phyloP scores from a whole-genome alignment of 2,888 invertebrate species.

The Cylindroiulus punctatus region DNA sequence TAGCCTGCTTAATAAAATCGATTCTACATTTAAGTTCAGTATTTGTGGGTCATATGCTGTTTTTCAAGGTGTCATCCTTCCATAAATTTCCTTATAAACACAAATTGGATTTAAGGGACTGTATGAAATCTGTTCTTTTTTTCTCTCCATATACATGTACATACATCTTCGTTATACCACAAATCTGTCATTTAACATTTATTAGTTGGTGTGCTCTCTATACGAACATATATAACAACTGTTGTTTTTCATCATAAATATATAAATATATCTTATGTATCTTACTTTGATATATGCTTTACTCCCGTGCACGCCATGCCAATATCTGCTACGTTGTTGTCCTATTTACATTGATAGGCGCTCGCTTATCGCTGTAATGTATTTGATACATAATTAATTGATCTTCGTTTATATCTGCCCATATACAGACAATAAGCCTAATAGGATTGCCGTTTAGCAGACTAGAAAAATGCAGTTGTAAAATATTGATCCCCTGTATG shows the following conservation, averaged over 20 bases:
- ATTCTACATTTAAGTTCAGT: no score
- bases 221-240: neutral
- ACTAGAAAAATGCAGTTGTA: slow-evolving; percentile 53
- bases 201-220: slow-evolving; percentile 22
- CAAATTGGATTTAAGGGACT: neutral
- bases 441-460: slow-evolving; percentile 53
- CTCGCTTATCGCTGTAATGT: slow-evolving; percentile 53
- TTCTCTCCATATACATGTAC: neutral
- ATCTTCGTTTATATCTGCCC: slow-evolving; percentile 51
- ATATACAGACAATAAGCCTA: slow-evolving; percentile 52
- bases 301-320: neutral
- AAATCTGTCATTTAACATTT: slow-evolving; percentile 43
- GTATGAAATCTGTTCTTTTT: neutral
- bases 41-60: no score
- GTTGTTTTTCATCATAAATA: slow-evolving; percentile 50
- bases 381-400: slow-evolving; percentile 56
- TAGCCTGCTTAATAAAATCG: no score
- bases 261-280: slow-evolving; percentile 39
- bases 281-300: slow-evolving; percentile 36
- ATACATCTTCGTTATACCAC: neutral
- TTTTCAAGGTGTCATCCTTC: no score
- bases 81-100: neutral
- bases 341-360: slow-evolving; percentile 54
- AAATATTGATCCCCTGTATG: slow-evolving; percentile 50
- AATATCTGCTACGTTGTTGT: slow-evolving; percentile 47